Evolutionary conservation across 2,113 vertebrate genomes (phyloP).

Genomic region (Acanthochromis polyacanthus): DNA sequence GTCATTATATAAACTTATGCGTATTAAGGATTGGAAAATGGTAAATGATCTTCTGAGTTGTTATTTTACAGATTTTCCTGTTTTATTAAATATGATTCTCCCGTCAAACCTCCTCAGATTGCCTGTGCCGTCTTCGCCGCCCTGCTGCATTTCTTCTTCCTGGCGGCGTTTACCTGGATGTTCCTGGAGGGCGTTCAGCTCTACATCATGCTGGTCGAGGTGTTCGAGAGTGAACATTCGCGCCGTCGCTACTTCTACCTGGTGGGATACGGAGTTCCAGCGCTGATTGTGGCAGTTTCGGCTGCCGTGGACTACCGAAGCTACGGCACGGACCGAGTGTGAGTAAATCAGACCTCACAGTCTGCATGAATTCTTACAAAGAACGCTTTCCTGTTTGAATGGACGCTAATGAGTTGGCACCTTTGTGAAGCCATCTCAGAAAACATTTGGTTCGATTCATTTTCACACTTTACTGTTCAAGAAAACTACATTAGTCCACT

Average conservation of each 20-base stretch:
- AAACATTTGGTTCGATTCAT: too few relatives aligned
- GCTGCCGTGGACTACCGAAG: constrained; percentile 97
- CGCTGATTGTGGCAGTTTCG: constrained; percentile 94
- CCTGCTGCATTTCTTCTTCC: constrained; percentile 98
- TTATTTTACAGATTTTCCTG: background rate
- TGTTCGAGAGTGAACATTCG: constrained; percentile 98
- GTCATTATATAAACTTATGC: too few relatives aligned
- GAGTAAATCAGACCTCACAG: constrained; percentile 74
- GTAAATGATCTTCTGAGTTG: too few relatives aligned
- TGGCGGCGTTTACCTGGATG: constrained; percentile 99
- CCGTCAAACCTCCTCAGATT: constrained; percentile 83
- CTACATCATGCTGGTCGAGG: constrained; percentile 99
- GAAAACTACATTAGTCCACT: too few relatives aligned
- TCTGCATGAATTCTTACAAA: too few relatives aligned
- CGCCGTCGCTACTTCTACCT: constrained; percentile 96
- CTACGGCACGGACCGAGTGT: constrained; percentile 97
- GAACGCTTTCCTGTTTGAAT: too few relatives aligned
- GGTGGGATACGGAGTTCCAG: constrained; percentile 95
- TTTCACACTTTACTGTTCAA: too few relatives aligned
- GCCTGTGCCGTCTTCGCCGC: constrained; percentile 96
- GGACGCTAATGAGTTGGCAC: too few relatives aligned
- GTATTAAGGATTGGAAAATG: too few relatives aligned
- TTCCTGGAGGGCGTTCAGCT: constrained; percentile 98
- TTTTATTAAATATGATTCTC: background rate
- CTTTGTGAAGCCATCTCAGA: too few relatives aligned